phyloP scores from a whole-genome alignment of 2,113 vertebrate genomes.

The Dendropsophus ebraccatus region DNA sequence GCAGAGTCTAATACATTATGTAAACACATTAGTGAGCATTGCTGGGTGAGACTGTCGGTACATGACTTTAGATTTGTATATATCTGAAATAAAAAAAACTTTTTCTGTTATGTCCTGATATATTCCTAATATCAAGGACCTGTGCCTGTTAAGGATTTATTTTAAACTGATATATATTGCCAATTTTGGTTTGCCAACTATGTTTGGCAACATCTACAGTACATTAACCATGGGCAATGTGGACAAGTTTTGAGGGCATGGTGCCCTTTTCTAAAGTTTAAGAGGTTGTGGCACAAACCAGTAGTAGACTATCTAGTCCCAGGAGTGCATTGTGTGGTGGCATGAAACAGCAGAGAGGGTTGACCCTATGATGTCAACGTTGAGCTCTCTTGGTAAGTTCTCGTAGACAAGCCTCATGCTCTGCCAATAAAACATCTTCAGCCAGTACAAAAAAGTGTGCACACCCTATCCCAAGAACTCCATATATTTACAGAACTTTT shows the following conservation, averaged over 20 bases:
- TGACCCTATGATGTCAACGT: no score
- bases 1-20: conserved; percentile 2
- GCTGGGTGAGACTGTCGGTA: not conserved
- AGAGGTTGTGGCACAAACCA: not conserved
- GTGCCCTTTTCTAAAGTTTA: not conserved
- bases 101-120: not conserved
- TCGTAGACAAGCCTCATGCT: no score
- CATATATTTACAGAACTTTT: no score
- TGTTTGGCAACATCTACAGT: not conserved
- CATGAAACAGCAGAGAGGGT: not conserved
- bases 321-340: not conserved
- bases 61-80: not conserved
- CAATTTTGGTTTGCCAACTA: not conserved
- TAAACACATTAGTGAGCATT: not conserved
- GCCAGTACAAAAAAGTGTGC: no score
- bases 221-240: not conserved
- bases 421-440: no score
- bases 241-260: no score
- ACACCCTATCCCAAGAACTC: no score
- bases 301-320: not conserved
- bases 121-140: not conserved
- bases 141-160: not conserved
- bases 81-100: not conserved
- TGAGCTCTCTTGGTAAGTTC: no score
- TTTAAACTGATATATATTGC: not conserved